Evolutionary conservation across 1,140 invertebrate species (phyloP).

Genomic region (Drosophila navojoa): DNA sequence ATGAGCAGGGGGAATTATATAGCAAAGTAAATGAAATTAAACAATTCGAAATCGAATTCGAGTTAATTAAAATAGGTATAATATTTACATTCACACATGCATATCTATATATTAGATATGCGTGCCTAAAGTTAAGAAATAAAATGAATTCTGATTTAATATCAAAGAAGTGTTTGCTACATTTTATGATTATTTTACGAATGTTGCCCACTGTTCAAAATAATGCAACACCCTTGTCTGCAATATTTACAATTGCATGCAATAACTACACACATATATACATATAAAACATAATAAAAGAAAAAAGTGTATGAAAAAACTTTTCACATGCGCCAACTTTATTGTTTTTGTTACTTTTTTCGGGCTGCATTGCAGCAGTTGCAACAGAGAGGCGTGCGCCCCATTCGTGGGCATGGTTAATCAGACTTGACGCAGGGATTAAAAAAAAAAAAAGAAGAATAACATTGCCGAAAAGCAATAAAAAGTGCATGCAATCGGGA

Average conservation of each 20-base stretch:
- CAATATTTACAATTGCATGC: conserved; percentile 25
- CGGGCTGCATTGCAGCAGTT: conserved; percentile 21
- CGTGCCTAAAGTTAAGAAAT: no score
- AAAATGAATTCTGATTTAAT: no score
- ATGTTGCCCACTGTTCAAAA: conserved; percentile 1
- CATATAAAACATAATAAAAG: conserved; percentile 9
- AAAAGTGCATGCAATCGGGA: conserved; percentile 3
- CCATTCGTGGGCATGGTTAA: conserved; percentile 33
- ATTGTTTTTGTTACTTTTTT: conserved; percentile 4
- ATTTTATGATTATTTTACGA: no score
- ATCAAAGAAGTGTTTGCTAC: no score
- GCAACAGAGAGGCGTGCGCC: conserved; percentile 6
- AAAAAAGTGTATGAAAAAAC: conserved; percentile 16
- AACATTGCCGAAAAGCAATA: conserved; percentile 3
- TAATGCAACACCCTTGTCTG: conserved; percentile 20
- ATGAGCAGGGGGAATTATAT: background rate
- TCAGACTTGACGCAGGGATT: conserved; percentile 22
- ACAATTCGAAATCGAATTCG: no score
- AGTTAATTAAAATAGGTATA: no score
- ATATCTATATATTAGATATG: no score
- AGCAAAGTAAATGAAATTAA: background rate
- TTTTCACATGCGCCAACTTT: conserved; percentile 41
- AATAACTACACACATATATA: conserved; percentile 8
- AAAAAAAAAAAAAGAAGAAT: background rate
- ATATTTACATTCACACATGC: no score